Conservation (phyloP, 1,140 invertebrate species). For the Halyomorpha halys region DNA sequence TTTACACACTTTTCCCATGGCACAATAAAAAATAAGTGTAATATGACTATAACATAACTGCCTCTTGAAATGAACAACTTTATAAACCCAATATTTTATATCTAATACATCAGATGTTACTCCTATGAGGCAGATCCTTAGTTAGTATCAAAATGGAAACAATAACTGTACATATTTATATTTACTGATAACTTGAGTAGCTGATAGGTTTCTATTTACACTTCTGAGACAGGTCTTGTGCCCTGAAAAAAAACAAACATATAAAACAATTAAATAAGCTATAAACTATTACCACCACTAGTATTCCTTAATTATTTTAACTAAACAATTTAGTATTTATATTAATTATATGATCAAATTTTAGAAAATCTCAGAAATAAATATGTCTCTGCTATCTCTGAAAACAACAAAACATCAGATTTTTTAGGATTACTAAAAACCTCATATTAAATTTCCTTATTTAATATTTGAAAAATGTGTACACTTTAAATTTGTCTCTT, state of each 20-base stretch:
- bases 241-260: slow-evolving; percentile 20
- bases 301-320: no score
- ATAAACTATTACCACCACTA: no score
- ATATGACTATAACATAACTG: background rate
- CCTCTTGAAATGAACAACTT: background rate
- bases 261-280: background rate
- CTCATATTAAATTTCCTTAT: no score
- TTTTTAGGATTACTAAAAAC: no score
- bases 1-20: slow-evolving; percentile 16
- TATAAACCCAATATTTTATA: no score
- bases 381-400: no score
- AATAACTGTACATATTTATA: slow-evolving; percentile 18
- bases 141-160: slow-evolving; percentile 17
- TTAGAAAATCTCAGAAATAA: no score
- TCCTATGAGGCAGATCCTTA: slow-evolving; percentile 1
- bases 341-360: no score
- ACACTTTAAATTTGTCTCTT: no score
- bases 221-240: slow-evolving; percentile 25
- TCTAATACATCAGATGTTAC: background rate
- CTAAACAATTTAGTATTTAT: no score
- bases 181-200: slow-evolving; percentile 4
- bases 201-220: slow-evolving; percentile 23
- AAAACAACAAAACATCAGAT: no score
- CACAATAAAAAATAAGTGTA: slow-evolving; percentile 14
- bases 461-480: no score